Evolutionary conservation across 2,797 vertebrate genomes (phyloP), one percentile per base, ranked within the genome.

Genomic region (Lycodopsis pacificus): DNA sequence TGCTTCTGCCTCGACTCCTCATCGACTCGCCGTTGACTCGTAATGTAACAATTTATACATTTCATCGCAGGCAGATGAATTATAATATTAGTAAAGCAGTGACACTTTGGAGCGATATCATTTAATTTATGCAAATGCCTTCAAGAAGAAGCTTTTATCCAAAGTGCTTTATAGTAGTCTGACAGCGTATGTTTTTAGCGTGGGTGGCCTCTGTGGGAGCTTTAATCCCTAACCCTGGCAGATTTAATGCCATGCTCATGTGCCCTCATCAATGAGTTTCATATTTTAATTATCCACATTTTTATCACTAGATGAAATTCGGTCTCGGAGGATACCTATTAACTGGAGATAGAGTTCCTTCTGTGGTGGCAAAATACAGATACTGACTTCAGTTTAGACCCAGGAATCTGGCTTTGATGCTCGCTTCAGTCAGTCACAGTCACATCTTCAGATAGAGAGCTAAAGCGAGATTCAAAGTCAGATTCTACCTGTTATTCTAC

Each of bases 61-160:
- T 70, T 78, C 71, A 66, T 71, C 63, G n/a, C 34, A 59, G 63
- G 69, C 54, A 30, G 70, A 11, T 6, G 59, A 76, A 70, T 79
- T 42, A 82, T 20, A 27, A 71, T 57, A 40, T 81, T 46, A 66
- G 54, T 12, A 22, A 53, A 54, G 61, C 65, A 22, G 71, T 67
- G 81, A 76, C 77, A 76, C 67, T 81, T 71, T 74, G 65, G 30
- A 73, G 42, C 75, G 80, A 80, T 79, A 77, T 73, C 15, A 74
- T 78, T 86, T 84, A 70, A 88, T 81, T 80, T 73, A 81, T 88
- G 86, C 64, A 84, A 84, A 84, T 84, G 49, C 67, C 61, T 48
- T 76, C 72, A 53, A 68, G 51, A 68, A 65, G 75, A 27, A 63
- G 79, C 82, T 79, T 83, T 83, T 62, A 80, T 79, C 75, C 72